These are phyloP conservation scores for Hypocryptadius cinnamomeus DNA, from an alignment of 2,113 vertebrate species.

Conservation along the genomic window DNA sequence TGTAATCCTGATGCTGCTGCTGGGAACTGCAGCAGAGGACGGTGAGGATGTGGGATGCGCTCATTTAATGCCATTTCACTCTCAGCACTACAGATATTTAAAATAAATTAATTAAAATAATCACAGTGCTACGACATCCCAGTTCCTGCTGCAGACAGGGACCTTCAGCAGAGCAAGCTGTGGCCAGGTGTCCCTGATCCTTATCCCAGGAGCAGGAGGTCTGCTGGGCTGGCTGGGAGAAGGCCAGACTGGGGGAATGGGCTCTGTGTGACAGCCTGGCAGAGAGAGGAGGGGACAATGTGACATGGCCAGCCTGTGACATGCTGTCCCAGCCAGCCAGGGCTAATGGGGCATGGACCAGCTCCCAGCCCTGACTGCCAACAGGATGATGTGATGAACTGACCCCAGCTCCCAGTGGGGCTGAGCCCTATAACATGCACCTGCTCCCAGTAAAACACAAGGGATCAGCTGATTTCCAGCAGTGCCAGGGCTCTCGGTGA, in stretches of 20 bases:
- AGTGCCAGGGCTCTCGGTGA: neutral
- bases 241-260: neutral
- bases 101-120: neutral
- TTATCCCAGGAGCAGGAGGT: neutral
- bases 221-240: neutral
- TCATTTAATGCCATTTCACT: neutral
- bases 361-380: neutral
- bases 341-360: neutral
- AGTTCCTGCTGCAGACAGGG: neutral
- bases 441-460: neutral
- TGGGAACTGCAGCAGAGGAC: neutral
- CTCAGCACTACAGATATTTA: neutral
- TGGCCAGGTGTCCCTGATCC: neutral
- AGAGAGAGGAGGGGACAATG: neutral
- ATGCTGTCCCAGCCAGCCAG: neutral
- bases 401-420: neutral
- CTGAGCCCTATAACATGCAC: neutral
- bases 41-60: neutral
- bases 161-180: neutral
- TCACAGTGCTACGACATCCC: neutral
- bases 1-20: neutral
- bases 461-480: neutral
- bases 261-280: neutral
- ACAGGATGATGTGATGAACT: neutral
- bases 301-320: neutral